Evolutionary conservation across 2,797 vertebrate genomes (phyloP).

Genomic region (Myotis planiceps): DNA sequence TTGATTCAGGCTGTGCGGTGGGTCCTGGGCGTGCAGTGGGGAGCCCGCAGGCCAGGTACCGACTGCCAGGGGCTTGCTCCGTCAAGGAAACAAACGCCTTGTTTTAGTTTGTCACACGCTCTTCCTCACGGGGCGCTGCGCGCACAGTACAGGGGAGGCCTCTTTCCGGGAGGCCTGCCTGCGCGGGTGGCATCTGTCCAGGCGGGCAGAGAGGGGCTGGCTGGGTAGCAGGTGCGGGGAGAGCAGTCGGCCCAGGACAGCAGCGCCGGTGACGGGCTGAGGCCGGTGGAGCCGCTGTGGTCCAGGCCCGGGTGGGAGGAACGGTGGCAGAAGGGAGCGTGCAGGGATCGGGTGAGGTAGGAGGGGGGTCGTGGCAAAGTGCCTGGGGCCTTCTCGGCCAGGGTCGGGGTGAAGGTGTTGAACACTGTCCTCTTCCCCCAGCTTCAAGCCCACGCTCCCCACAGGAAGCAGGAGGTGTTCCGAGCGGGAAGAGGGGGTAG

Average conservation of each 20-base stretch:
- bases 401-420: not conserved
- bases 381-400: not conserved
- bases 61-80: not conserved
- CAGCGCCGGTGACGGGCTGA: not conserved
- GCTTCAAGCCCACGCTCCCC: not conserved
- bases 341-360: not conserved
- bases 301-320: too few species aligned
- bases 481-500: not conserved
- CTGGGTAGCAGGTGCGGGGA: not conserved
- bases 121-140: not conserved
- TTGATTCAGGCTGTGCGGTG: not conserved
- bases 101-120: not conserved
- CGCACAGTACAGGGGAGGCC: not conserved
- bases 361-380: not conserved
- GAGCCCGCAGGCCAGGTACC: not conserved
- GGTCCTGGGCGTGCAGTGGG: rapidly evolving
- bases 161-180: not conserved
- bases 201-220: not conserved
- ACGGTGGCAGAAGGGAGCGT: not conserved
- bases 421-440: not conserved
- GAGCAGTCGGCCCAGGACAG: not conserved
- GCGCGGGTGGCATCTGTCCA: not conserved
- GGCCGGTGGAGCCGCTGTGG: not conserved
- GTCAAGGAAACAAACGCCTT: not conserved
- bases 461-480: not conserved